Percentiles rank a stretch among this genome's conserved stretches.
phyloP scores from a whole-genome alignment of 2,888 invertebrate species.

The Agonopterix heracliana region DNA sequence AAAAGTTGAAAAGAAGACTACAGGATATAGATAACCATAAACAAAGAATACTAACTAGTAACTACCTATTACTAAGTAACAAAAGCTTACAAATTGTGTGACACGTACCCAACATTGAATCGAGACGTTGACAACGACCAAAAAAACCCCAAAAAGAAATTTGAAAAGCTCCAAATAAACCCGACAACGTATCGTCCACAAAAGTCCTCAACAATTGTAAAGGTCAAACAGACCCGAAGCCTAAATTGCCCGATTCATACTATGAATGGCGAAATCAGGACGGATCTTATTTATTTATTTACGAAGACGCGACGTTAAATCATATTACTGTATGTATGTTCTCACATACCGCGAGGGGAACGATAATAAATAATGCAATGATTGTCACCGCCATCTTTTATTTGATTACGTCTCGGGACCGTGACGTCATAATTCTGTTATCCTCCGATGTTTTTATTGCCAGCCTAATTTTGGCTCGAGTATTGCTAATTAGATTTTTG shows the following conservation, averaged over 20 bases:
- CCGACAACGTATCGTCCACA: slow-evolving; percentile 2
- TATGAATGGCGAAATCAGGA: slow-evolving; percentile 40
- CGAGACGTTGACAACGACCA: too few relatives aligned
- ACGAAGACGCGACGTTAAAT: slow-evolving; percentile 13
- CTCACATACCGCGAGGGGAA: slow-evolving; percentile 5
- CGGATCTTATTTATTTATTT: slow-evolving; percentile 32
- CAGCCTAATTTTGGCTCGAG: slow-evolving; percentile 15
- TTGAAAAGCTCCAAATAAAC: too few relatives aligned
- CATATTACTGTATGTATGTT: not conserved
- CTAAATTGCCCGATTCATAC: slow-evolving; percentile 42
- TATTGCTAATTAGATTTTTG: slow-evolving; percentile 9
- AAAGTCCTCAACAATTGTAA: slow-evolving; percentile 22
- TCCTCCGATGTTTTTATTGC: slow-evolving; percentile 28
- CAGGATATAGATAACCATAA: too few relatives aligned
- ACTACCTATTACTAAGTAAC: too few relatives aligned
- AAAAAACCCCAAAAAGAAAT: too few relatives aligned
- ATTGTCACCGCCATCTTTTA: slow-evolving; percentile 17
- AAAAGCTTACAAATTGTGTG: too few relatives aligned
- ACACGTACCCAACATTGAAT: too few relatives aligned
- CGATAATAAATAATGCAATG: slow-evolving; percentile 4
- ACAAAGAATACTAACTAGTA: too few relatives aligned
- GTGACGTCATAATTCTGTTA: slow-evolving; percentile 33
- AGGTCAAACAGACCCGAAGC: slow-evolving; percentile 25
- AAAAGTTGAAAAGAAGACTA: too few relatives aligned
- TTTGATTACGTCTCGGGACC: slow-evolving; percentile 23